These are phyloP conservation scores for Astatotilapia flaviijosephi DNA, from an alignment of 2,113 vertebrate species.

Conservation along the genomic window DNA sequence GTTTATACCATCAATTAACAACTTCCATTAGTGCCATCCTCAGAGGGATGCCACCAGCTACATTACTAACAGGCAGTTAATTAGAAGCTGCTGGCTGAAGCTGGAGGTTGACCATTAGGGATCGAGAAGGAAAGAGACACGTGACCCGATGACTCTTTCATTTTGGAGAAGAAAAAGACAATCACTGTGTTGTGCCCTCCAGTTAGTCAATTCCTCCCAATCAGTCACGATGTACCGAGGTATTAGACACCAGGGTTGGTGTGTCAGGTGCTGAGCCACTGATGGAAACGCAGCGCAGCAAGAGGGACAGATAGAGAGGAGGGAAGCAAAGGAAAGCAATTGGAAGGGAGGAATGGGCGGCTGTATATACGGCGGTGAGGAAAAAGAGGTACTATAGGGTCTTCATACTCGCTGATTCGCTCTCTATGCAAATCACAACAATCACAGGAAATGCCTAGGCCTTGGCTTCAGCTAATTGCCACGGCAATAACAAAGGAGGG, in stretches of 20 bases:
- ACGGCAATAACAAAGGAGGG: conserved; percentile 70
- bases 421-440: conserved; percentile 75
- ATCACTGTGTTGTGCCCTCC: not conserved
- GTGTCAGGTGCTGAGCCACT: conserved; percentile 49
- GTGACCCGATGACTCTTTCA: not conserved
- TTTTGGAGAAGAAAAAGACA: not conserved
- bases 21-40: conserved; percentile 36
- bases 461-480: conserved; percentile 69
- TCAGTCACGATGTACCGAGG: not conserved
- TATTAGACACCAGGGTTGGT: not conserved
- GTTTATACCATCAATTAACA: conserved; percentile 43
- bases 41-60: conserved; percentile 22
- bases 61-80: conserved; percentile 31
- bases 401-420: conserved; percentile 56
- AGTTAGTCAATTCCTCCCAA: not conserved
- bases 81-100: conserved; percentile 30
- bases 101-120: conserved; percentile 6
- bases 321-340: not conserved
- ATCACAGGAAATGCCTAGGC: conserved; percentile 74
- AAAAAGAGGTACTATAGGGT: conserved; percentile 13
- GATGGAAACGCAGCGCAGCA: conserved; percentile 13
- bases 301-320: not conserved
- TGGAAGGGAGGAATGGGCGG: conserved; percentile 21
- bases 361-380: not conserved
- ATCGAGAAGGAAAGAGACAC: not conserved